phyloP scores from a whole-genome alignment of 1,140 invertebrate genomes.

The Harpegnathos saltator region DNA sequence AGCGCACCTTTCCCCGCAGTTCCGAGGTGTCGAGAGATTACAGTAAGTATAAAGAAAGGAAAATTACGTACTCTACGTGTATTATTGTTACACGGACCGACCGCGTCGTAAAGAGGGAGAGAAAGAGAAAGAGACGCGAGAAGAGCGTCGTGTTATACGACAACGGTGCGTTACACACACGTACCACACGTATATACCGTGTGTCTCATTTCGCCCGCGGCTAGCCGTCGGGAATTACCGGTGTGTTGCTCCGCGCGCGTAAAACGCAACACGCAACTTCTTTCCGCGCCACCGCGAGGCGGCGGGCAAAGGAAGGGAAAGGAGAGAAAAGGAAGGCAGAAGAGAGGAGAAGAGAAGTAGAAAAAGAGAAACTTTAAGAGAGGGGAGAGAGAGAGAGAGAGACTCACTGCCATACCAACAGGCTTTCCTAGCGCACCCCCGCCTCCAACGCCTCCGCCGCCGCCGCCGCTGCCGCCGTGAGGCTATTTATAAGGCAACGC shows the following conservation, averaged over 20 bases:
- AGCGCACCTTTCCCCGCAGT: background rate
- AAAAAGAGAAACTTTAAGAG: background rate
- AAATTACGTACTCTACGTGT: conserved; percentile 32
- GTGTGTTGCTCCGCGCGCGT: conserved; percentile 23
- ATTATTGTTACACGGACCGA: conserved; percentile 24
- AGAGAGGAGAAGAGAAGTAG: background rate
- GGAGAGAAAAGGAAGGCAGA: background rate
- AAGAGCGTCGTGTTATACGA: background rate
- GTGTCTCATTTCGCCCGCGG: conserved; percentile 32
- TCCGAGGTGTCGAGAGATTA: conserved; percentile 35
- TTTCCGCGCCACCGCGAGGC: conserved; percentile 29
- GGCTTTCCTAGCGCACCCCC: background rate
- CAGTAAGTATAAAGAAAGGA: conserved; percentile 31
- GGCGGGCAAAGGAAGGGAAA: background rate
- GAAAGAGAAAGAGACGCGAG: conserved; percentile 21
- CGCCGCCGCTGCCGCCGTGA: too few species aligned
- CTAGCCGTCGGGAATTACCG: conserved; percentile 39
- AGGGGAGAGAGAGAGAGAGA: conserved; percentile 16
- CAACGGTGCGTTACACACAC: background rate
- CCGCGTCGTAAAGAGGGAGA: conserved; percentile 16
- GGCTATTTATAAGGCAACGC: conserved; percentile 51
- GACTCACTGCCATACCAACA: background rate
- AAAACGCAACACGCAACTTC: conserved; percentile 42
- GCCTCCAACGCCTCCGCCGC: too few species aligned
- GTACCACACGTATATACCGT: background rate